Evolutionary conservation across 2,888 invertebrate species (phyloP).

Genomic region (Drosophila falleni): DNA sequence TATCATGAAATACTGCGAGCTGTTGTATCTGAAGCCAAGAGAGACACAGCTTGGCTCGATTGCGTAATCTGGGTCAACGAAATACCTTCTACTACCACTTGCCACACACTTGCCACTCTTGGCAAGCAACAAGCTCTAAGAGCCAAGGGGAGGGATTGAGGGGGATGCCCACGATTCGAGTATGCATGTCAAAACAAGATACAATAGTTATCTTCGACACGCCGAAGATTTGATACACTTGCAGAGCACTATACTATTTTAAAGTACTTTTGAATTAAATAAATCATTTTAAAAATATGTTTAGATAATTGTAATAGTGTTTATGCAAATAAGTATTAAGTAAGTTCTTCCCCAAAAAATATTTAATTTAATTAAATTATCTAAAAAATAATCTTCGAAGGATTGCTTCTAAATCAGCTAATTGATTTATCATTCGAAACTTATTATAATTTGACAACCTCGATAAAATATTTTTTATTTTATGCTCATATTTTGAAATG

Average conservation of each 20-base stretch:
- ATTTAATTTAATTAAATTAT: too few relatives aligned
- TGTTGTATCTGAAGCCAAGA: conserved; percentile 17
- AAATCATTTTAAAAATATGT: too few relatives aligned
- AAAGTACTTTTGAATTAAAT: neutral
- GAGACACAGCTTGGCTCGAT: conserved; percentile 33
- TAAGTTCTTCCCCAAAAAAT: too few relatives aligned
- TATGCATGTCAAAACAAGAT: conserved; percentile 20
- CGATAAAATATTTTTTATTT: too few relatives aligned
- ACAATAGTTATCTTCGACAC: neutral
- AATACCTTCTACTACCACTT: conserved; percentile 57
- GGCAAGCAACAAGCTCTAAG: conserved; percentile 43
- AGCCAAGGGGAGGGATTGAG: neutral
- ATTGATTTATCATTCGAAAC: too few relatives aligned
- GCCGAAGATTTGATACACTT: neutral
- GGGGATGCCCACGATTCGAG: conserved; percentile 1
- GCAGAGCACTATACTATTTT: neutral
- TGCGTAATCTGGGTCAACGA: conserved; percentile 75
- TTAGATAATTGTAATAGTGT: too few relatives aligned
- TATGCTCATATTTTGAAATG: too few relatives aligned
- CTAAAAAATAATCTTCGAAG: too few relatives aligned
- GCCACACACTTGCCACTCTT: conserved; percentile 37
- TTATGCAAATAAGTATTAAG: too few relatives aligned
- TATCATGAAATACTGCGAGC: conserved; percentile 16
- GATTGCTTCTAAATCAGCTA: too few relatives aligned
- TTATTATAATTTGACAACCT: too few relatives aligned